Evolutionary conservation across 2,888 invertebrate species (phyloP), one percentile per base, ranked within the genome.

Genomic region (Neria commutata): DNA sequence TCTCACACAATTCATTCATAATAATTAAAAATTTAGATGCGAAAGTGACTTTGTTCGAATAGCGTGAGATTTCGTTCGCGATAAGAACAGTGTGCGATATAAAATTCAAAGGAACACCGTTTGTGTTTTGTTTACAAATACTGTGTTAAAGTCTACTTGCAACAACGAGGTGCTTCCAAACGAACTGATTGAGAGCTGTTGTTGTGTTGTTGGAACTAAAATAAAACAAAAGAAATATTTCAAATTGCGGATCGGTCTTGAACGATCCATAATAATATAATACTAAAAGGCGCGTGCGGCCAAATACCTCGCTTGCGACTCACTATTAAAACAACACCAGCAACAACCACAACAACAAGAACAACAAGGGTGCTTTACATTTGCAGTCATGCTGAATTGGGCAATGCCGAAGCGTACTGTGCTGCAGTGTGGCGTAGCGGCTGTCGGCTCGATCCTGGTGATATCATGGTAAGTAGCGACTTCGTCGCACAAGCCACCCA

Each of bases 381-480:
- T 17, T 48, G 3, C 16, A 34, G 33, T 54, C 10, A 76, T 76
- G 75, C 67, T 72, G 34, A 66, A 69, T 61, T 64, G 74, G 62
- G 64, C 67, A 51, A 59, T 70, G 60, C 67, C 68, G 25, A 68
- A 64, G 40, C 67, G 66, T 54, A 55, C 71, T 33, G 58, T 68
- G 53, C 58, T 77, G 54, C 68, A 70, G 33, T 65, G 67, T 33
- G 68, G 63, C 51, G 59, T 60, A 49, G 67, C 64, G 8, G 70
- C 67, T 26, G 45, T 76, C n/a, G 51, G 66, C 47, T 59, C 67
- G 47, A 57, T 72, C 56, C 51, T 70, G 42, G 54, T 76, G 49
- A 66, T 76, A 61, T 65, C 72, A 68, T 76, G 76, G 77, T 78
- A 65, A 75, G 76, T 71, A 37, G 37, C 21, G 23, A 5, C n/a